These are phyloP conservation scores for Cosmia trapezina DNA, from an alignment of 2,888 invertebrate genomes.

Conservation along the genomic window DNA sequence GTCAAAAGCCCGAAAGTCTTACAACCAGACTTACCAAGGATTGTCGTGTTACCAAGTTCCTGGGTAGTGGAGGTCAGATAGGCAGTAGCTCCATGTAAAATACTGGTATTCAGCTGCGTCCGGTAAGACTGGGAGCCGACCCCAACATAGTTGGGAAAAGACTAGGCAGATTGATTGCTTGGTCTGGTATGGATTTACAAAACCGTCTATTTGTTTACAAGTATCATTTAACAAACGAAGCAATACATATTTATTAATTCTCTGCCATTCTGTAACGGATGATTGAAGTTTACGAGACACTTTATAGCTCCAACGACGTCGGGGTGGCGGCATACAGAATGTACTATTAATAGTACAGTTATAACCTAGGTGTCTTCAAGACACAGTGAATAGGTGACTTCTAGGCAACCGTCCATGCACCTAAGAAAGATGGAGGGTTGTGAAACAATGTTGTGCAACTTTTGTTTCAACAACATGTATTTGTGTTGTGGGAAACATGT, in stretches of 20 bases:
- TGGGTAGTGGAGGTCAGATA: neutral
- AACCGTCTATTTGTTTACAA: neutral
- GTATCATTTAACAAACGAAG: neutral
- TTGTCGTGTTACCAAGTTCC: too few relatives aligned
- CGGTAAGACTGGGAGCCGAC: too few relatives aligned
- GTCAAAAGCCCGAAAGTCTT: too few relatives aligned
- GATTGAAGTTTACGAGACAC: conserved; percentile 44
- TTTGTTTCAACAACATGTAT: neutral
- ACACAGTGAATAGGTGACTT: neutral
- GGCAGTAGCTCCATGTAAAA: too few relatives aligned
- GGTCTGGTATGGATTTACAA: neutral
- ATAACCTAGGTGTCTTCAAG: neutral
- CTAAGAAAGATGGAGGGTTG: neutral
- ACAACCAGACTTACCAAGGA: too few relatives aligned
- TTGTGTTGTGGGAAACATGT: neutral
- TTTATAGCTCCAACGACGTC: conserved; percentile 34
- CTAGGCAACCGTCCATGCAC: neutral
- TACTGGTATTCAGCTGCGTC: too few relatives aligned
- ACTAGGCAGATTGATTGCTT: too few relatives aligned
- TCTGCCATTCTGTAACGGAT: conserved; percentile 27
- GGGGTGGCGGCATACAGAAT: conserved; percentile 21
- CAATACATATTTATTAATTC: conserved; percentile 39
- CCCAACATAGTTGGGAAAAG: too few relatives aligned
- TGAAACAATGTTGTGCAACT: neutral
- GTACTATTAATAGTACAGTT: conserved; percentile 12